These are phyloP conservation scores for Aegithalos caudatus DNA, from an alignment of 2,113 vertebrate species.

Conservation along the genomic window DNA sequence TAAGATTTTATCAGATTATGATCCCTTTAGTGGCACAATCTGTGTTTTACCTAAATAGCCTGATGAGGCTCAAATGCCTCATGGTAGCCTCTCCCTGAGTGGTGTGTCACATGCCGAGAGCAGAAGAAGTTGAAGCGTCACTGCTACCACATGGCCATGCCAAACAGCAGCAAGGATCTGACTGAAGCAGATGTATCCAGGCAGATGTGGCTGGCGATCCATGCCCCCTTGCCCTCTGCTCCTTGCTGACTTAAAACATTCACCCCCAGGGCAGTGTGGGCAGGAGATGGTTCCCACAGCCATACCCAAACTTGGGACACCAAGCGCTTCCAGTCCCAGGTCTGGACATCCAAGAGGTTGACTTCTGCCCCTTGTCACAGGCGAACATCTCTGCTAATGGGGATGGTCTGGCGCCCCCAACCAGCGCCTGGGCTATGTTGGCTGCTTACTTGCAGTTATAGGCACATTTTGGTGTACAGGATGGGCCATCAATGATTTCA, in stretches of 20 bases:
- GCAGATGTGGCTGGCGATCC: accelerated
- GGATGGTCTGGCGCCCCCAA: accelerated
- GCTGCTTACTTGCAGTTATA: neutral
- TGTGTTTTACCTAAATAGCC: neutral
- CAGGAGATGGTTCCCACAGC: neutral
- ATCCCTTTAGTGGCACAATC: neutral
- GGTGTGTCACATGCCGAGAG: neutral
- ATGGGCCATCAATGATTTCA: neutral
- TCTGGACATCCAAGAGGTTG: accelerated
- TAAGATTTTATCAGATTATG: neutral
- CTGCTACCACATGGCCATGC: accelerated
- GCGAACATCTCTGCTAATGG: neutral
- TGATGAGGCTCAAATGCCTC: neutral
- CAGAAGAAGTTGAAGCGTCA: neutral
- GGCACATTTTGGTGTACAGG: accelerated
- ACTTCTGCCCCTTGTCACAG: neutral
- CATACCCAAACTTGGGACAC: no score
- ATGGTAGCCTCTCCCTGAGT: neutral
- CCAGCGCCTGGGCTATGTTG: accelerated
- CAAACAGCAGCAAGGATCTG: neutral
- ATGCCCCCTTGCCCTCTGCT: neutral
- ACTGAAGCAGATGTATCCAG: neutral
- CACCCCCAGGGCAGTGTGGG: neutral
- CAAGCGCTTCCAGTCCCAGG: neutral
- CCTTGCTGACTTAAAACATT: neutral